Evolutionary conservation across 2,113 vertebrate species (phyloP).

Genomic region (Cygnus buccinator): DNA sequence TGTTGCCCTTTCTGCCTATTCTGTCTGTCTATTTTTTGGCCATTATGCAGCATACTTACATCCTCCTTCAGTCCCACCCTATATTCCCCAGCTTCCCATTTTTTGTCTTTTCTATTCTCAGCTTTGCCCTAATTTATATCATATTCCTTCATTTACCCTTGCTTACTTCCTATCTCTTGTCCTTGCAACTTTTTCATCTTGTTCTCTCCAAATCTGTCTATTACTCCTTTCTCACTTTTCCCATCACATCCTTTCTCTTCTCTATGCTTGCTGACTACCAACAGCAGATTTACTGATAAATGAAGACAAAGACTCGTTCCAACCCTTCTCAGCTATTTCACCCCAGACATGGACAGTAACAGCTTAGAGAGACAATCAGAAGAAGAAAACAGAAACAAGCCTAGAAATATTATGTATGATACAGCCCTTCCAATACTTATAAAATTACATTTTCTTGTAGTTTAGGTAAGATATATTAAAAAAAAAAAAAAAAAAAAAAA

Average conservation of each 20-base stretch:
- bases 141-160: neutral
- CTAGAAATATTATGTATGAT: neutral
- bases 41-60: rapidly evolving
- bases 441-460: neutral
- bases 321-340: neutral
- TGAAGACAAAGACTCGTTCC: neutral
- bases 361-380: neutral
- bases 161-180: neutral
- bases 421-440: neutral
- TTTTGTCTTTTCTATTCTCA: neutral
- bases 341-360: neutral
- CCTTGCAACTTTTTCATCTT: neutral
- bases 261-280: neutral
- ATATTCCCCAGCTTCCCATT: rapidly evolving
- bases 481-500: neutral
- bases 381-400: neutral
- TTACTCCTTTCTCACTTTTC: neutral
- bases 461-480: neutral
- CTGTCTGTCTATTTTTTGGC: neutral
- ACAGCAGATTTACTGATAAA: neutral
- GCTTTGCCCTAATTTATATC: neutral
- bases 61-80: neutral
- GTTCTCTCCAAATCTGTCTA: neutral
- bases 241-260: neutral
- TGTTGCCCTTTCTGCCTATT: neutral